A percentile compares a stretch with the other conserved stretches of the same genome.
phyloP scores from a whole-genome alignment of 1,140 invertebrate species.

The Saccostrea cuccullata region DNA sequence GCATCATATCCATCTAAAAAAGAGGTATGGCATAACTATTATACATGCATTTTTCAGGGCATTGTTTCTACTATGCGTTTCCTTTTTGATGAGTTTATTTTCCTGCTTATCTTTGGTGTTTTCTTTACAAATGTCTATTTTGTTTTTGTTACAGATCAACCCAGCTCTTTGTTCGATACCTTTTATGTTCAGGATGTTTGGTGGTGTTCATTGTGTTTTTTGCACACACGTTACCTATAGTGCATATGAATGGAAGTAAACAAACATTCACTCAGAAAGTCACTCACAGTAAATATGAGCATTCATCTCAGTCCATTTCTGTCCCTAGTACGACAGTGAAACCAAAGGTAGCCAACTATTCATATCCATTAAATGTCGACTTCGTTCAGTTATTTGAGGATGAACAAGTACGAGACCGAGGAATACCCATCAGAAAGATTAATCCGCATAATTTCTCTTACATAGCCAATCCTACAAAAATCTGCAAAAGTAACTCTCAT shows the following conservation, averaged over 20 bases:
- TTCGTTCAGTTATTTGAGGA: not conserved
- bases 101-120: too few species aligned
- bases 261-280: not conserved
- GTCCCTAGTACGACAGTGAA: too few species aligned
- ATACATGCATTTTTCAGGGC: too few species aligned
- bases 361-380: not conserved
- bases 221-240: not conserved
- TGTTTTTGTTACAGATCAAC: too few species aligned
- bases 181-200: not conserved
- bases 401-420: not conserved
- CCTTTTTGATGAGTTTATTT: too few species aligned
- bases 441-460: not conserved
- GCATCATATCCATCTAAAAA: too few species aligned
- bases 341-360: not conserved
- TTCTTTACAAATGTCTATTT: too few species aligned
- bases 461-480: not conserved
- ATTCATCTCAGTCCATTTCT: not conserved
- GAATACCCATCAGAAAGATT: not conserved
- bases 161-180: too few species aligned
- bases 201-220: not conserved
- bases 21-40: too few species aligned
- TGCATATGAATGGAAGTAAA: not conserved
- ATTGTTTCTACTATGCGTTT: too few species aligned
- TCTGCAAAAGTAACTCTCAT: not conserved
- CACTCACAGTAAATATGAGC: not conserved